phyloP scores from a whole-genome alignment of 1,140 invertebrate genomes.

The Bathynomus jamesi region DNA sequence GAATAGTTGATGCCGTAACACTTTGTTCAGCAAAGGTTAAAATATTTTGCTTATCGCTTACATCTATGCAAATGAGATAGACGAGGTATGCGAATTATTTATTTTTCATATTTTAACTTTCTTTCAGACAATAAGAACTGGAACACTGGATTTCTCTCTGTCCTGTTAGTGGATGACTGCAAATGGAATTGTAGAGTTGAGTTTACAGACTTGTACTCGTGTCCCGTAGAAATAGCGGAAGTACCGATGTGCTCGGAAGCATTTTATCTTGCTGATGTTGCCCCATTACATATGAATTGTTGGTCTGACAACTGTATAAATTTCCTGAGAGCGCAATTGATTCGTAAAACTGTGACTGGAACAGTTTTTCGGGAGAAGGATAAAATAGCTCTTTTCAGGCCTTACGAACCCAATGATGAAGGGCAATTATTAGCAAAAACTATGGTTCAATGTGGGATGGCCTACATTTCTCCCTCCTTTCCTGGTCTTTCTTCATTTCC shows the following conservation, averaged over 20 bases:
- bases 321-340: neutral
- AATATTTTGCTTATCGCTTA: no score
- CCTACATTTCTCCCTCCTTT: neutral
- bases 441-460: neutral
- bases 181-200: neutral
- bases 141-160: neutral
- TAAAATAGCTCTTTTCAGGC: neutral
- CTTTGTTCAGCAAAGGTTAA: no score
- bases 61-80: no score
- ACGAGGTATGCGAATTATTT: no score
- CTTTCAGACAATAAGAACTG: neutral
- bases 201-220: neutral
- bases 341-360: neutral
- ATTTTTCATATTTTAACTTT: no score
- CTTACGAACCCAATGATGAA: neutral
- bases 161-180: neutral
- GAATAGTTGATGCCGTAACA: no score
- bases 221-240: neutral
- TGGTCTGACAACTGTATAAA: neutral
- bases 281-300: neutral
- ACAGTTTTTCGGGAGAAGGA: neutral
- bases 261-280: neutral
- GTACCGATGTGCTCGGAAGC: neutral
- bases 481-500: neutral
- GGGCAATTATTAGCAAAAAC: neutral